A percentile compares a stretch with the other conserved stretches of the same genome.
Conservation (phyloP, 2,888 invertebrate species). For the Catocala fraxini region DNA sequence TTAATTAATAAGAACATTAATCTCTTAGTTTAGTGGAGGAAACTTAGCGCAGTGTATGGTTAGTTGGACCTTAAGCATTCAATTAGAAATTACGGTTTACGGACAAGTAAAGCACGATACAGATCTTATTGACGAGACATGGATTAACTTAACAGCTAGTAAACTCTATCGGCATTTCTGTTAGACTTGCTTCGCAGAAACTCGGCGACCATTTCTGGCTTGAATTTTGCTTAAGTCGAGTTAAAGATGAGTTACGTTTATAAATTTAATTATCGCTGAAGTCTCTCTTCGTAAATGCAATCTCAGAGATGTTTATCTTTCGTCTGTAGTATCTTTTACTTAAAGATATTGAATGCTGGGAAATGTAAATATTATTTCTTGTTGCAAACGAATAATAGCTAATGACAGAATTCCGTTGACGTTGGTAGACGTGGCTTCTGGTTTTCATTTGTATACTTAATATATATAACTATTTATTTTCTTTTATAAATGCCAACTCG, state of each 20-base stretch:
- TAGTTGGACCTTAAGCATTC: not conserved
- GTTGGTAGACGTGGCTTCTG: not conserved
- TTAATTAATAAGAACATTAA: no score
- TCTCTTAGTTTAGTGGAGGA: no score
- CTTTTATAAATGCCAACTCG: no score
- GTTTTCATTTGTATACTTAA: not conserved
- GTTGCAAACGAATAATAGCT: constrained; percentile 2
- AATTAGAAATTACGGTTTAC: constrained; percentile 4
- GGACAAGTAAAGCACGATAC: constrained; percentile 8
- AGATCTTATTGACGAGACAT: constrained; percentile 14
- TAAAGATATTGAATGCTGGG: constrained; percentile 6
- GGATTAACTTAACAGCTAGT: constrained; percentile 21
- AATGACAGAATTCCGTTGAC: not conserved
- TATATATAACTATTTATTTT: no score
- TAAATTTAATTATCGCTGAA: constrained; percentile 24
- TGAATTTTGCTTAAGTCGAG: constrained; percentile 29
- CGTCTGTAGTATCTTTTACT: constrained; percentile 14
- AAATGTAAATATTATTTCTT: constrained; percentile 16
- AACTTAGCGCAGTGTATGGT: no score
- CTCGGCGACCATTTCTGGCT: constrained; percentile 23
- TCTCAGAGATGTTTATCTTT: constrained; percentile 11
- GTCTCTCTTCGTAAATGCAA: constrained; percentile 15
- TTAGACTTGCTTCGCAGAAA: constrained; percentile 25
- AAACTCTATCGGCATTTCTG: constrained; percentile 19
- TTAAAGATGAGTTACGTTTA: constrained; percentile 18